Evolutionary conservation across 2,888 invertebrate species (phyloP).

Genomic region (Sarcophaga subvicina): DNA sequence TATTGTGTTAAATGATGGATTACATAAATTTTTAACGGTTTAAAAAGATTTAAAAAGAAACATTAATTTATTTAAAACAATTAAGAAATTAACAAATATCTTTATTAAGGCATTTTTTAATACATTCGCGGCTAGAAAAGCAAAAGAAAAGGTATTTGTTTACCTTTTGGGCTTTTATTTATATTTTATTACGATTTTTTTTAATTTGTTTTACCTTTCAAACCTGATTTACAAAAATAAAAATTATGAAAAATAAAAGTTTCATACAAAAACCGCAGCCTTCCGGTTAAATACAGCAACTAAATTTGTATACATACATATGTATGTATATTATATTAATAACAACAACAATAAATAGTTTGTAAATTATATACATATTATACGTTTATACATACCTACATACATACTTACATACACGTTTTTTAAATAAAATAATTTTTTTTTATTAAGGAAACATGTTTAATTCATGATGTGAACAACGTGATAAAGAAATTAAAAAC

Average conservation of each 20-base stretch:
- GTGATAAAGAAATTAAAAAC: slow-evolving; percentile 45
- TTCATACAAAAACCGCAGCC: slow-evolving; percentile 47
- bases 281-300: slow-evolving; percentile 45
- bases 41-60: not conserved
- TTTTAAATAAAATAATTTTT: not conserved
- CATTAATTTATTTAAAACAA: not conserved
- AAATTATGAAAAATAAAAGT: slow-evolving; percentile 22
- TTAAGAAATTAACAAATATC: not conserved
- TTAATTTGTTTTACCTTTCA: slow-evolving; percentile 19
- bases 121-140: not conserved
- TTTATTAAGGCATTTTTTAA: not conserved
- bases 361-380: slow-evolving; percentile 20
- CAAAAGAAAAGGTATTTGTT: slow-evolving; percentile 9
- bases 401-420: no score
- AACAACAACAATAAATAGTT: slow-evolving; percentile 28
- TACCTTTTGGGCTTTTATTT: not conserved
- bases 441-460: slow-evolving; percentile 42
- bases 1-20: not conserved
- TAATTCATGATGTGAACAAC: slow-evolving; percentile 52
- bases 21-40: slow-evolving; percentile 28
- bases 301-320: not conserved
- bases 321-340: not conserved
- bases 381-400: no score
- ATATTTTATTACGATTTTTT: not conserved
- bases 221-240: slow-evolving; percentile 17